A percentile compares a stretch with the other conserved stretches of the same genome.
Conservation (phyloP, 1,140 invertebrate genomes). For the Nautilus pompilius region DNA sequence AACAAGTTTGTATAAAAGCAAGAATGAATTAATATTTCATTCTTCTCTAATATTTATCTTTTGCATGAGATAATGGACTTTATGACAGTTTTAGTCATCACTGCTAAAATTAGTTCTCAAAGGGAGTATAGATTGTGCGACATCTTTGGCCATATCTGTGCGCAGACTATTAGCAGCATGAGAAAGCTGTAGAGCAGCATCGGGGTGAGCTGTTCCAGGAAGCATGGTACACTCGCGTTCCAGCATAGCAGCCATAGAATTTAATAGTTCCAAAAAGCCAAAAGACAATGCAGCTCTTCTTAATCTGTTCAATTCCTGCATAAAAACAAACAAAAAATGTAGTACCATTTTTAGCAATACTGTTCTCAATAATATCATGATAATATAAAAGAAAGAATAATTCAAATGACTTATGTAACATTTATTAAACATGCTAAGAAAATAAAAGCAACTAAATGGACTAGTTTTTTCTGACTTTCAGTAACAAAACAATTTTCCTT, state of each 20-base stretch:
- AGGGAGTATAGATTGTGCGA: constrained; percentile 65
- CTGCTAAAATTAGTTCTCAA: constrained; percentile 64
- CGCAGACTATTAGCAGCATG: constrained; percentile 77
- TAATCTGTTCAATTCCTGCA: constrained; percentile 84
- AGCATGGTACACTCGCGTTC: constrained; percentile 85
- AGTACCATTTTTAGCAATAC: too few species aligned
- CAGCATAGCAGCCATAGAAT: constrained; percentile 65
- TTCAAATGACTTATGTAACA: too few species aligned
- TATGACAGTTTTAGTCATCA: constrained; percentile 34
- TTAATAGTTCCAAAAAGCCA: constrained; percentile 68
- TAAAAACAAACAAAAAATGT: constrained; percentile 17
- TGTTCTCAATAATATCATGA: too few species aligned
- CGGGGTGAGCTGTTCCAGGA: constrained; percentile 74
- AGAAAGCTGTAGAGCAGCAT: constrained; percentile 84
- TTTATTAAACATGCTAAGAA: too few species aligned
- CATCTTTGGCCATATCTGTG: constrained; percentile 58
- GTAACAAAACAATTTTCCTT: too few species aligned
- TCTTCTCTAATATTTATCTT: too few species aligned
- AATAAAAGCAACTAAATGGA: too few species aligned
- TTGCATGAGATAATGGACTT: too few species aligned
- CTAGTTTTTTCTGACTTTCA: too few species aligned
- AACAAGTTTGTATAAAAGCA: too few species aligned
- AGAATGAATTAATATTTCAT: too few species aligned
- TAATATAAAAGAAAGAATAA: too few species aligned
- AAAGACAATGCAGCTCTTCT: constrained; percentile 83